phyloP scores from a whole-genome alignment of 2,113 vertebrate species.

The Reinhardtius hippoglossoides region DNA sequence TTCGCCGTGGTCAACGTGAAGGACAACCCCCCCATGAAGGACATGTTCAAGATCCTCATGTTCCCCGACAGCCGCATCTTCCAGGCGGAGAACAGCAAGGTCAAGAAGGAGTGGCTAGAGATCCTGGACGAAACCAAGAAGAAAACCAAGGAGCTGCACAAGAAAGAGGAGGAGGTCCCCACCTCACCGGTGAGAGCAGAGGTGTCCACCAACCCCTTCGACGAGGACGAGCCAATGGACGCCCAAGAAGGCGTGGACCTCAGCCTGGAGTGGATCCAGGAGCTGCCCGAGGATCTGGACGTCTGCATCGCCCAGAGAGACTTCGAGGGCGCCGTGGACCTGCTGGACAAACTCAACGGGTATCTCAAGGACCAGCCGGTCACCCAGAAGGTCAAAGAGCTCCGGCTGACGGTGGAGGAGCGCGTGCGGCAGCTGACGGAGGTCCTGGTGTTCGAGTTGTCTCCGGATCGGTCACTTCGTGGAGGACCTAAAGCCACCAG shows the following conservation, averaged over 20 bases:
- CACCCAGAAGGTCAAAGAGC: constrained; percentile 89
- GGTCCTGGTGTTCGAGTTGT: constrained; percentile 96
- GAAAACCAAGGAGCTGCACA: constrained; percentile 89
- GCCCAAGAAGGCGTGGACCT: constrained; percentile 88
- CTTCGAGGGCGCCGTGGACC: constrained; percentile 96
- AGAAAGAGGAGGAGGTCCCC: constrained; percentile 88
- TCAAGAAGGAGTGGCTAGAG: constrained; percentile 99
- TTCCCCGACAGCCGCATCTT: constrained; percentile 97
- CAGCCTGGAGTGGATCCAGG: constrained; percentile 95
- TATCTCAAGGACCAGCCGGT: constrained; percentile 89
- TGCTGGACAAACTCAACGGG: constrained; percentile 92
- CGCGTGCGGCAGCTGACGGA: constrained; percentile 93
- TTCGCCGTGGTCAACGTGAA: constrained; percentile 97
- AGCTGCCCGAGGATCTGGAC: constrained; percentile 95
- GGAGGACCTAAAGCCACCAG: constrained; percentile 94
- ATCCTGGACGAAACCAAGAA: constrained; percentile 96
- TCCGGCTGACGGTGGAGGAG: constrained; percentile 89
- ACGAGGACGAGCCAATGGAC: constrained; percentile 72
- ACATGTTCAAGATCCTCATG: constrained; percentile 99
- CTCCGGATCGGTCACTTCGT: constrained; percentile 91
- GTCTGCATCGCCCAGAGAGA: constrained; percentile 98
- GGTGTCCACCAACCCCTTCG: constrained; percentile 88
- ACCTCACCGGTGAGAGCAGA: constrained; percentile 72
- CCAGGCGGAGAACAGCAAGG: constrained; percentile 97
- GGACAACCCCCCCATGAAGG: constrained; percentile 98